These are phyloP conservation scores for Argyra leucocephala DNA, from an alignment of 2,888 invertebrate species.

Conservation along the genomic window DNA sequence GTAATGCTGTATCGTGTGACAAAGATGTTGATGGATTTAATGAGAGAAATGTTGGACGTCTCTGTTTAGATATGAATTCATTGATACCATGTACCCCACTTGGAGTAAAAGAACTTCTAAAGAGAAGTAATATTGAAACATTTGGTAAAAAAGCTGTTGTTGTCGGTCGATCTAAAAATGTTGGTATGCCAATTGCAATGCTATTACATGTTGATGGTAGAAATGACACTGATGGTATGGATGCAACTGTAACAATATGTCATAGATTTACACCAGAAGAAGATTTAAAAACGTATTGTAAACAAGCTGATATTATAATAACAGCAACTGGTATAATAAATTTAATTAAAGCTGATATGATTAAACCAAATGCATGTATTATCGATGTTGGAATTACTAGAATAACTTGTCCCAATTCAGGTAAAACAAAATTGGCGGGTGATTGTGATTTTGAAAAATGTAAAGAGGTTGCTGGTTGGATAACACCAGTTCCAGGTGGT, in stretches of 20 bases:
- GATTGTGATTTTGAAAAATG: constrained; percentile 84
- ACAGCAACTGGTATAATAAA: constrained; percentile 57
- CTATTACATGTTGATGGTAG: constrained; percentile 66
- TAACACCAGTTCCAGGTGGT: constrained; percentile 86
- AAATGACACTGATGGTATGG: constrained; percentile 63
- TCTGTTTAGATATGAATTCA: constrained; percentile 61
- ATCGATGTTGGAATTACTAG: constrained; percentile 84
- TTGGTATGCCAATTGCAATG: constrained; percentile 82
- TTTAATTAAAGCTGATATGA: constrained; percentile 70
- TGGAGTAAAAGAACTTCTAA: constrained; percentile 47
- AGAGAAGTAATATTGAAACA: constrained; percentile 58
- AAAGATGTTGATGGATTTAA: constrained; percentile 93
- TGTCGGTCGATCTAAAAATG: constrained; percentile 83
- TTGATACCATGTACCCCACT: constrained; percentile 73
- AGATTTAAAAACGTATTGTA: constrained; percentile 59
- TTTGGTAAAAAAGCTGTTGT: constrained; percentile 81
- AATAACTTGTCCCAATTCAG: constrained; percentile 52
- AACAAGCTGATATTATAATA: constrained; percentile 39
- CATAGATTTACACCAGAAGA: constrained; percentile 77
- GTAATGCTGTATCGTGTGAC: constrained; percentile 65
- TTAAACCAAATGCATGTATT: constrained; percentile 78
- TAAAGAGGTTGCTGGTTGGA: constrained; percentile 66
- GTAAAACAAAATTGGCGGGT: constrained; percentile 68
- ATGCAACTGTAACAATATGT: constrained; percentile 83
- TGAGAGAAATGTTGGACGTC: constrained; percentile 68